Percentiles rank a stretch among this genome's conserved stretches.
These are phyloP conservation scores for Dinothrombium tinctorium DNA, from an alignment of 1,140 invertebrate species.

Conservation along the genomic window DNA sequence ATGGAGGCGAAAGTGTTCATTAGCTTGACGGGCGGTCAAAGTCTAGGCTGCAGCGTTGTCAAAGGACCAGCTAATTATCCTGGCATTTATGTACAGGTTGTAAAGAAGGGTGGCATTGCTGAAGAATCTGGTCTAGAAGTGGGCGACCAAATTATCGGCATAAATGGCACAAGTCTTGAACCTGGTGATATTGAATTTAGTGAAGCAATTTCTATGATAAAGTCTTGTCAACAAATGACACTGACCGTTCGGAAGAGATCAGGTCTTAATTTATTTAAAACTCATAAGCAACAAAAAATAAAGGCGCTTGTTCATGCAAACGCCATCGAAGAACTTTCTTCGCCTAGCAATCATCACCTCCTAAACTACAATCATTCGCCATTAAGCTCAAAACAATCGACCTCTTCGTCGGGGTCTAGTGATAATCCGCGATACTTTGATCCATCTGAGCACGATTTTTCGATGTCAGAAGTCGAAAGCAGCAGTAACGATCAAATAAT, in stretches of 20 bases:
- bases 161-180: constrained; percentile 43
- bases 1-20: constrained; percentile 4
- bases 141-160: constrained; percentile 72
- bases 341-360: neutral
- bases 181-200: constrained; percentile 49
- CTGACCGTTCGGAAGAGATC: constrained; percentile 14
- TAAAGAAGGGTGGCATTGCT: constrained; percentile 64
- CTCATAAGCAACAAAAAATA: neutral
- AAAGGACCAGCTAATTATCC: constrained; percentile 39
- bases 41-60: constrained; percentile 12
- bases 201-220: constrained; percentile 24
- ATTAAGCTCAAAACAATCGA: neutral
- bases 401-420: neutral
- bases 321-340: neutral
- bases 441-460: constrained; percentile 4
- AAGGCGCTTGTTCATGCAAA: neutral
- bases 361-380: neutral
- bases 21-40: neutral
- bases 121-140: constrained; percentile 58
- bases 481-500: neutral
- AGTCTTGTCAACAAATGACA: constrained; percentile 12
- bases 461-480: constrained; percentile 2
- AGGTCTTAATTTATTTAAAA: constrained; percentile 3
- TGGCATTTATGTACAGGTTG: constrained; percentile 69
- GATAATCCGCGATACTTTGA: neutral